Percentiles rank a stretch among this genome's conserved stretches.
These are phyloP conservation scores for Esperia sulphurella DNA, from an alignment of 2,888 invertebrate genomes.

Conservation along the genomic window DNA sequence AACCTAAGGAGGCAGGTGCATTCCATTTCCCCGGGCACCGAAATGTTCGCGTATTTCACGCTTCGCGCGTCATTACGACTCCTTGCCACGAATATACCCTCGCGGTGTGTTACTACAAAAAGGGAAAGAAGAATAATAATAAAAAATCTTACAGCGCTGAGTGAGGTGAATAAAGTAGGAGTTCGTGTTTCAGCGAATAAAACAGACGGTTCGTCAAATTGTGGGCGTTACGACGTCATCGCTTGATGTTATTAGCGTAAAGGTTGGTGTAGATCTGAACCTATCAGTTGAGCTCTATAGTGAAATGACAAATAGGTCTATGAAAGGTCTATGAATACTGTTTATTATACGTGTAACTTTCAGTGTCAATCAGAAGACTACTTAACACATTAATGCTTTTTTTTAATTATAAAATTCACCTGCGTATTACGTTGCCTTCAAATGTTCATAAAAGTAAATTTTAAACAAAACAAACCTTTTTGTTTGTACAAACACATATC, in stretches of 20 bases:
- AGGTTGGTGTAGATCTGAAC: not conserved
- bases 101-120: slow-evolving; percentile 51
- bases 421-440: no score
- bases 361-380: no score
- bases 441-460: no score
- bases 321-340: no score
- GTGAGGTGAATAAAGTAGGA: slow-evolving; percentile 45
- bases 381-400: no score
- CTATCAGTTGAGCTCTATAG: no score
- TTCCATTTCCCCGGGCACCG: slow-evolving; percentile 68
- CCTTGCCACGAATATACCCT: slow-evolving; percentile 47
- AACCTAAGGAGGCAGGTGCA: slow-evolving; percentile 74
- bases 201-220: slow-evolving; percentile 30
- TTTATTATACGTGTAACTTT: no score
- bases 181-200: slow-evolving; percentile 38
- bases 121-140: slow-evolving; percentile 67
- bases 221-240: slow-evolving; percentile 20
- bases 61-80: slow-evolving; percentile 65
- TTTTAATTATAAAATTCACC: no score
- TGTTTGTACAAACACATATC: no score
- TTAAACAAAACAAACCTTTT: no score
- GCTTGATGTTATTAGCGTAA: not conserved
- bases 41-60: slow-evolving; percentile 75
- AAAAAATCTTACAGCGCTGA: slow-evolving; percentile 62
- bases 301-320: no score